Evolutionary conservation across 1,140 invertebrate species (phyloP).

Genomic region (Bombus affinis): DNA sequence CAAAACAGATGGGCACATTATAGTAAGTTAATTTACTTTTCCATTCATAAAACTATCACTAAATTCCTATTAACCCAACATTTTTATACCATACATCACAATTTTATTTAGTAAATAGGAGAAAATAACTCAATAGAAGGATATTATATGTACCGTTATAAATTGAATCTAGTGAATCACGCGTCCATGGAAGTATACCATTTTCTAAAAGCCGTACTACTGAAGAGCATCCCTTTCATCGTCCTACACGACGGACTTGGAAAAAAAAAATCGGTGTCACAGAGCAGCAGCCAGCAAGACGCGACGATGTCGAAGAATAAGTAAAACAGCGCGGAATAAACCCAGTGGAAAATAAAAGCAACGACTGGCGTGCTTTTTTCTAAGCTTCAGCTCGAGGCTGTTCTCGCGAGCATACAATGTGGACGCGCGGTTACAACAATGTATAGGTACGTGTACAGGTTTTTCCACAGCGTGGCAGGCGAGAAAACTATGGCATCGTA

Average conservation of each 20-base stretch:
- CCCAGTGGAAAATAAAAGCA: conserved; percentile 29
- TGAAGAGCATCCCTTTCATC: background rate
- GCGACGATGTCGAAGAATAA: conserved; percentile 17
- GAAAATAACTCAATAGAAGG: background rate
- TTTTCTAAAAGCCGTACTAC: background rate
- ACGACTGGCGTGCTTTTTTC: conserved; percentile 18
- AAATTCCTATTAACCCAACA: no score
- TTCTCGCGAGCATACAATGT: conserved; percentile 29
- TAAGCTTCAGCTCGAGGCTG: conserved; percentile 32
- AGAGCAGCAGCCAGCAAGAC: background rate
- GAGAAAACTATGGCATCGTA: background rate
- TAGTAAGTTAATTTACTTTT: no score
- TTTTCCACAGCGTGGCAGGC: background rate
- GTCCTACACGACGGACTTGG: background rate
- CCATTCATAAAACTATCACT: no score
- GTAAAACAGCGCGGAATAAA: conserved; percentile 26
- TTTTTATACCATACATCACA: background rate
- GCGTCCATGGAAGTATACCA: no score
- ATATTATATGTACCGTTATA: no score
- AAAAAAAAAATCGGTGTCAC: background rate
- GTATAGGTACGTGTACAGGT: conserved; percentile 29
- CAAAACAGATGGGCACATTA: no score
- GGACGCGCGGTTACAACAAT: conserved; percentile 34
- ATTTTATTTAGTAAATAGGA: background rate
- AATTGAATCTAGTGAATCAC: no score